Conservation (phyloP, 2,888 invertebrate species). For the Lithodes maja region DNA sequence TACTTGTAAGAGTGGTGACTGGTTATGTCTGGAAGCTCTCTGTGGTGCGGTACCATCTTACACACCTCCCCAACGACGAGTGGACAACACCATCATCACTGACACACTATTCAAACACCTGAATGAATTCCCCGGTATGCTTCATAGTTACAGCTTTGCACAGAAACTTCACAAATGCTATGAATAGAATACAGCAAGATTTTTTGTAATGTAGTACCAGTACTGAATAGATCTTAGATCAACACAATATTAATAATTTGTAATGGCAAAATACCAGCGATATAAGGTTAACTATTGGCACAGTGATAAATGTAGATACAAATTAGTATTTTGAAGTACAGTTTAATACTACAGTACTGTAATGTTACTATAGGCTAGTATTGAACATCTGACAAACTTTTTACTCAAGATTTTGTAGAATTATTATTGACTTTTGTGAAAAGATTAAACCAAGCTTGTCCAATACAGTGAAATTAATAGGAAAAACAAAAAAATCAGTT, state of each 20-base stretch:
- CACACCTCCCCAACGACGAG: not conserved
- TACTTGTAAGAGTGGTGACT: not conserved
- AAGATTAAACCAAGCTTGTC: too few relatives aligned
- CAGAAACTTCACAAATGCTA: not conserved
- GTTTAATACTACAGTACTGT: too few relatives aligned
- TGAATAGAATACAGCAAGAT: not conserved
- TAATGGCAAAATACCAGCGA: not conserved
- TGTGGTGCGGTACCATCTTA: not conserved
- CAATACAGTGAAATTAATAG: not conserved
- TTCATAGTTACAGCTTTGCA: not conserved
- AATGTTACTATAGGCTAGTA: too few relatives aligned
- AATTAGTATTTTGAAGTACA: too few relatives aligned
- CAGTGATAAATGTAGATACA: too few relatives aligned
- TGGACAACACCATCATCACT: not conserved
- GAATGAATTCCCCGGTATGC: too few relatives aligned
- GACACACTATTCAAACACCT: too few relatives aligned
- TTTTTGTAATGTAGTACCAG: not conserved
- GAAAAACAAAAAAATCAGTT: not conserved
- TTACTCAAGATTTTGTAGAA: too few relatives aligned
- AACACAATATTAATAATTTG: not conserved
- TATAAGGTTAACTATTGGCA: too few relatives aligned
- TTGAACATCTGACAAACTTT: too few relatives aligned
- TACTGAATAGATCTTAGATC: not conserved
- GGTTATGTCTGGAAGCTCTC: not conserved
- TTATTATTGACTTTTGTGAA: too few relatives aligned